Percentiles rank a stretch among this genome's conserved stretches.
Evolutionary conservation across 2,113 vertebrate species (phyloP).

Genomic region (Rhinolophus sinicus): DNA sequence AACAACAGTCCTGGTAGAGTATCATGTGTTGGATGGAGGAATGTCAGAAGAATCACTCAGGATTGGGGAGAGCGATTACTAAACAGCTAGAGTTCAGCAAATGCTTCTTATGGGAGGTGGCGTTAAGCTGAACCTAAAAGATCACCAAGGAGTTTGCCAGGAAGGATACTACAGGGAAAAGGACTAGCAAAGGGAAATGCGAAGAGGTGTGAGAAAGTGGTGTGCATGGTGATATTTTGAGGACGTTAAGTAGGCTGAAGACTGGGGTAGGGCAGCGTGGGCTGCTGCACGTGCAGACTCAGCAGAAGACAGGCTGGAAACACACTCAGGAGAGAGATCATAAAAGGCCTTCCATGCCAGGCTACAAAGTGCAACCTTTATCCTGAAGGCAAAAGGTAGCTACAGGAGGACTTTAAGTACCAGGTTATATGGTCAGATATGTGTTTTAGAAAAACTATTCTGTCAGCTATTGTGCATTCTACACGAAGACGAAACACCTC

Average conservation of each 20-base stretch:
- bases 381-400: slow-evolving; percentile 39
- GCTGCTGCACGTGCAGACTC: rapidly evolving
- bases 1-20: background rate
- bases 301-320: background rate
- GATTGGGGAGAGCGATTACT: background rate
- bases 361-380: slow-evolving; percentile 39
- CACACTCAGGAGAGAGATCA: background rate
- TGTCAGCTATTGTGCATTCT: slow-evolving; percentile 33
- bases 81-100: background rate
- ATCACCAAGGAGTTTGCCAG: background rate
- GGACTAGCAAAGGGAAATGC: background rate
- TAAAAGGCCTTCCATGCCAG: background rate
- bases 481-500: slow-evolving; percentile 61
- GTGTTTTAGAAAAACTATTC: slow-evolving; percentile 42
- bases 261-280: rapidly evolving
- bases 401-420: slow-evolving; percentile 26
- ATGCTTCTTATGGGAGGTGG: background rate
- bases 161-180: background rate
- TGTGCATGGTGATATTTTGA: background rate
- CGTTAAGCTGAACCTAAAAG: background rate
- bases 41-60: background rate
- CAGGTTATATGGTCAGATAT: slow-evolving; percentile 7
- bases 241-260: background rate
- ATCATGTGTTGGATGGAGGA: background rate
- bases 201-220: background rate